Evolutionary conservation across 2,888 invertebrate genomes (phyloP), one percentile per base, ranked within the genome.

Genomic region (Lasioglossum pauxillum): DNA sequence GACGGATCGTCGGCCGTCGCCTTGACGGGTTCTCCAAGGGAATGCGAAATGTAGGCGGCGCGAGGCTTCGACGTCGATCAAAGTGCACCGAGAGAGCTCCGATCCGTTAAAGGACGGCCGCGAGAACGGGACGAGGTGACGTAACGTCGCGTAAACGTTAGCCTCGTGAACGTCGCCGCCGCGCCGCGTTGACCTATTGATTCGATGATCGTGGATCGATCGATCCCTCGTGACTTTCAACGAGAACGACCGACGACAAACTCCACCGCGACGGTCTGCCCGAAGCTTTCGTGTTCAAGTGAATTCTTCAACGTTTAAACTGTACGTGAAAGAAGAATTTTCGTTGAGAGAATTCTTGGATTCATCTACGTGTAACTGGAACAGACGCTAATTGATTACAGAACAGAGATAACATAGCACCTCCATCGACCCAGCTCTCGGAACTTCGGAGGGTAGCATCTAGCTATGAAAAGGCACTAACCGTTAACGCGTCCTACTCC

Each of bases 21-120:
- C 78, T 57, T 77, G 74, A 71, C 71, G 49, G 64, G 35, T 75
- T 78, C 67, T 74, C 83, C 77, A 77, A 60, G 67, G 38, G 84
- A 79, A 86, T 77, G 76, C 82, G 80, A 79, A 85, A 85, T 71
- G 77, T 71, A 79, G 75, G 81, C n/a, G 71, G 79, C 75, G 72
- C 71, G n/a, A 27, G 69, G 23, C 60, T n/a, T 44, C 57, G 57
- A 38, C 57, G 78, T 53, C 79, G 79, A 83, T 75, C 83, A 64
- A 84, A 82, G 74, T 60, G 75, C 74, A 31, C 69, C 57, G 41
- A 60, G 75, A 71, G 75, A 12, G 71, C 10, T 72, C 72, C 72
- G 72, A 35, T 31, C 75, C 75, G 75, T 83, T 78, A 79, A 80
- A 77, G 76, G 69, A 83, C 75, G 76, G 72, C 10, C 64, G 27